These are phyloP conservation scores for Nemurella pictetii DNA, from an alignment of 2,888 invertebrate species.

Conservation along the genomic window DNA sequence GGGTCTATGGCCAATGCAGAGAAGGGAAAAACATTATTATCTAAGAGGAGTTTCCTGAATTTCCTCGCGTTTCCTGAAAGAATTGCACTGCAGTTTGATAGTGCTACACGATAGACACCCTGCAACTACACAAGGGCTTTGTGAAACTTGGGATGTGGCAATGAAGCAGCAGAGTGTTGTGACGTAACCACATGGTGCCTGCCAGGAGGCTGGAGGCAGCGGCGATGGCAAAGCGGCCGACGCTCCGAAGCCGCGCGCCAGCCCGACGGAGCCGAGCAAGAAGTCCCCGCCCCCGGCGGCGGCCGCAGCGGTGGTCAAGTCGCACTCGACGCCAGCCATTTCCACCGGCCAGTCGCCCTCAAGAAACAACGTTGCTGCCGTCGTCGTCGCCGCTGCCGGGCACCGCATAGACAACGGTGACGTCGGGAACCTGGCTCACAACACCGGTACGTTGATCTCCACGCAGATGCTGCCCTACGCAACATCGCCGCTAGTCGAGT, in stretches of 20 bases:
- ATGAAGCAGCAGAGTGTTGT: too few species aligned
- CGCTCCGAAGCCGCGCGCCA: background rate
- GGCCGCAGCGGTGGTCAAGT: background rate
- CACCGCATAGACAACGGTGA: background rate
- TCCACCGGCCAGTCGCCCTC: background rate
- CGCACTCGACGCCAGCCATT: conserved; percentile 4
- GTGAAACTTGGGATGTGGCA: too few species aligned
- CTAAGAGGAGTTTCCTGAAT: too few species aligned
- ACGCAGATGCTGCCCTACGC: too few species aligned
- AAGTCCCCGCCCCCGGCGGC: background rate
- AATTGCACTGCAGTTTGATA: too few species aligned
- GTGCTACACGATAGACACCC: too few species aligned
- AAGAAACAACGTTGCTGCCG: background rate
- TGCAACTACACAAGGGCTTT: too few species aligned
- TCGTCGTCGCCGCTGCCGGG: background rate
- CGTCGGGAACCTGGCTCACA: conserved; percentile 1
- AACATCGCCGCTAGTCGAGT: too few species aligned
- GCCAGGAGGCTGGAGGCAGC: background rate
- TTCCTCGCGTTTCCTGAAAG: too few species aligned
- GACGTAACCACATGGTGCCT: too few species aligned
- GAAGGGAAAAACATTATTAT: too few species aligned
- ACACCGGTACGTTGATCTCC: background rate
- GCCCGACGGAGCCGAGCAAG: background rate
- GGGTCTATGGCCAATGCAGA: too few species aligned
- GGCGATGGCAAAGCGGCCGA: background rate